Evolutionary conservation across 2,888 invertebrate species (phyloP), one percentile per base, ranked within the genome.

Genomic region (Caenorhabditis doughertyi): DNA sequence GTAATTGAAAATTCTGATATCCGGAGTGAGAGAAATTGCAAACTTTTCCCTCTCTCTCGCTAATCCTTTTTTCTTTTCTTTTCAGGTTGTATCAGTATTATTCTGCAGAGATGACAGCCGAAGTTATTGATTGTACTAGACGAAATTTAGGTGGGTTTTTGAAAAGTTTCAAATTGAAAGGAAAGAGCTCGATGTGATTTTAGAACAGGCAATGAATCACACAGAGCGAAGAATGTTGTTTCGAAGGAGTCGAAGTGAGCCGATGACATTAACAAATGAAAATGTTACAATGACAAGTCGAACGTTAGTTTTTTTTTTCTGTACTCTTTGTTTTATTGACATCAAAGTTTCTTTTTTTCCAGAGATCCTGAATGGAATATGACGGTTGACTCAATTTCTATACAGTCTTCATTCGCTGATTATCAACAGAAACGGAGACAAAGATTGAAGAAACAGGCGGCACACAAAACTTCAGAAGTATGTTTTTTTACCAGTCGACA

Each of bases 281-380:
- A 55, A 51, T 32, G 49, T 32, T 0, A 44, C 42, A 21, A 68
- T 68, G 65, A 65, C 71, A 0, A 81, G 81, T 71, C 49, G 81
- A 35, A 81, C 81, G 81, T 81, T 29, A 58, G 76, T 70, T 62
- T 47, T 47, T 5, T 47, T 47, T 47, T 47, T 47, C 18, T 18
- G n/a, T 47, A 18, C n/a, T 42, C 13, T 16, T 7, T 5, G 42
- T 42, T 42, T 42, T 42, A 11, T 42, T 16, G 16, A 42, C n/a
- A 23, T 47, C 7, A 35, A 39, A 11, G 16, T 3, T 62, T 44
- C 47, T 29, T 23, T 21, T 27, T 35, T 71, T 76, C 8, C 67
- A 81, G 81, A 23, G 81, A 81, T 7, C 81, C 81, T 5, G 81
- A 81, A 67, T 81, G 81, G 81, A 70, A 71, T n/a, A 58, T 76